phyloP scores from a whole-genome alignment of 2,797 vertebrate genomes.

The Xiphophorus birchmanni region DNA sequence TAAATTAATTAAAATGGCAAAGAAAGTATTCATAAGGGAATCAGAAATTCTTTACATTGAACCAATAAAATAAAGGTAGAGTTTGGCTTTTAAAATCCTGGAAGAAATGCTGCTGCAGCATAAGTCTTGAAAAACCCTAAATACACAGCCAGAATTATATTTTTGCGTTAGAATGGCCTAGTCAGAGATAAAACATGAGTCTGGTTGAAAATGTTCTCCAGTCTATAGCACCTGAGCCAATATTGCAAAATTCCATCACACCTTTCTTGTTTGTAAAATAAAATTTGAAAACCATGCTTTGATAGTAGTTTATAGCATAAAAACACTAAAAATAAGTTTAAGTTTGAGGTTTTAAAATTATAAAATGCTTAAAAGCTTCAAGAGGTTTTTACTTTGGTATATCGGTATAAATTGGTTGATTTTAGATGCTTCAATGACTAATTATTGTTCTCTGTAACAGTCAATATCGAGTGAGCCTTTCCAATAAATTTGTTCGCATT shows the following conservation, averaged over 20 bases:
- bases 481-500: constrained; percentile 15
- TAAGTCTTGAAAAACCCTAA: neutral
- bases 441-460: neutral
- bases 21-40: neutral
- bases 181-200: neutral
- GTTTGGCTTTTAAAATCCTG: neutral
- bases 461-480: neutral
- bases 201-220: neutral
- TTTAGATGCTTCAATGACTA: neutral
- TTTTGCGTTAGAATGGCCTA: neutral
- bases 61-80: neutral
- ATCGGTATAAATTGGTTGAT: neutral
- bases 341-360: neutral
- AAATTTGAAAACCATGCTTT: neutral
- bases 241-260: neutral
- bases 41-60: neutral
- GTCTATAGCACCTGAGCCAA: neutral
- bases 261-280: neutral
- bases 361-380: neutral
- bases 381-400: neutral
- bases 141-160: neutral
- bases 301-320: neutral
- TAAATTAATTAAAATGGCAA: neutral
- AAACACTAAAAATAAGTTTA: neutral
- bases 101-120: neutral